Evolutionary conservation across 92 coral and sea anemone species (phyloP).

Genomic region (Zoanthus sociatus): DNA sequence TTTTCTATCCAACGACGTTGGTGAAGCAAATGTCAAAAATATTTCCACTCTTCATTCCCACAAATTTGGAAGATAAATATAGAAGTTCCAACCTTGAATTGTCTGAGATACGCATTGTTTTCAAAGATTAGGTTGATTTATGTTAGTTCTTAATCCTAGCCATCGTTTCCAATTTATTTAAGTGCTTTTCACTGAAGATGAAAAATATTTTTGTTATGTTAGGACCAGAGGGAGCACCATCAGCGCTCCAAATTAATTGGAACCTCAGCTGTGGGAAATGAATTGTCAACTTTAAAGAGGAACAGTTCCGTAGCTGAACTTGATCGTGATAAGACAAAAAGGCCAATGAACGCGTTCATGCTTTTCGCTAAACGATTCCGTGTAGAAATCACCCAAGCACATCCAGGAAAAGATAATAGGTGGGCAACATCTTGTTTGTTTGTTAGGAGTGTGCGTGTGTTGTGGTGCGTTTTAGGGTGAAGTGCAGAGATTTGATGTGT

Average conservation of each 20-base stretch:
- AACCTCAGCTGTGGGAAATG: conserved; percentile 56
- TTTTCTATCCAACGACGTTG: too few species aligned
- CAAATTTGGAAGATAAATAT: too few species aligned
- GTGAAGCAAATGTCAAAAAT: too few species aligned
- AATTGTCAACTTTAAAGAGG: conserved; percentile 51
- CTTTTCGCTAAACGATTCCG: conserved; percentile 93
- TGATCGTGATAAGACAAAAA: conserved; percentile 64
- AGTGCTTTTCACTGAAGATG: background rate
- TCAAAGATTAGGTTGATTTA: too few species aligned
- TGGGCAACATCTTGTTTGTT: conserved; percentile 8
- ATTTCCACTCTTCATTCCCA: too few species aligned
- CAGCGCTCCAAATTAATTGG: conserved; percentile 56
- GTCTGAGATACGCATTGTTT: too few species aligned
- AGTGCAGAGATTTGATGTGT: background rate
- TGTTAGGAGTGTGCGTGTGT: background rate
- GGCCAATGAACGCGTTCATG: conserved; percentile 99
- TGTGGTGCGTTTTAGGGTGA: background rate
- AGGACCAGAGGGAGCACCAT: conserved; percentile 90
- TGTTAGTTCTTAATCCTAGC: too few species aligned
- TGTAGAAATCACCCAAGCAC: conserved; percentile 93
- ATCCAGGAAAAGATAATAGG: conserved; percentile 99
- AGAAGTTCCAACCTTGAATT: too few species aligned
- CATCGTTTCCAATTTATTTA: background rate
- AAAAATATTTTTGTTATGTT: background rate
- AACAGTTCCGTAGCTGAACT: conserved; percentile 63